phyloP scores from a whole-genome alignment of 2,888 invertebrate species.

The Torymus tubicola region DNA sequence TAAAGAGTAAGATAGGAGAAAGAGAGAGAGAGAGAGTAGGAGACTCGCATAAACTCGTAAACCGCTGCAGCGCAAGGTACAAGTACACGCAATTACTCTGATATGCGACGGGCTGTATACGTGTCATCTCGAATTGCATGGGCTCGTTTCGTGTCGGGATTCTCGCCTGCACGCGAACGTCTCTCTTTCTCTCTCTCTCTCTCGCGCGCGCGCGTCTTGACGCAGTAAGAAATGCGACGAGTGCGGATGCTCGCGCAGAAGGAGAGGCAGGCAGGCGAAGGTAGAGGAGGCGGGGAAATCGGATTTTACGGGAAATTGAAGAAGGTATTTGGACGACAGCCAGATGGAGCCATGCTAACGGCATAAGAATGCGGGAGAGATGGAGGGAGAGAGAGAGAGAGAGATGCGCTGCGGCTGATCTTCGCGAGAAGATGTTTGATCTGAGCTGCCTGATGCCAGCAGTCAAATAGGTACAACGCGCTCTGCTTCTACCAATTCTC shows the following conservation, averaged over 20 bases:
- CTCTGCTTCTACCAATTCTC: no score
- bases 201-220: neutral
- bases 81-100: slow-evolving; percentile 32
- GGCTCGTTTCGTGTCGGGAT: slow-evolving; percentile 33
- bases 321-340: slow-evolving; percentile 61
- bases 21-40: no score
- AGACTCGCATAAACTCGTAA: no score
- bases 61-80: neutral
- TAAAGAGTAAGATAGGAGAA: no score
- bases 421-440: slow-evolving; percentile 22
- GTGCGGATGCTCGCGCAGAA: slow-evolving; percentile 1
- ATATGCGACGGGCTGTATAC: slow-evolving; percentile 6
- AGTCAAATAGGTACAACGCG: no score
- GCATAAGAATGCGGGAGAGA: slow-evolving; percentile 41
- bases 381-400: no score
- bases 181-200: neutral
- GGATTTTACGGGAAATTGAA: slow-evolving; percentile 64
- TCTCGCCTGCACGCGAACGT: neutral
- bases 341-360: slow-evolving; percentile 55
- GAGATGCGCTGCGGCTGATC: slow-evolving; percentile 12
- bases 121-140: slow-evolving; percentile 35
- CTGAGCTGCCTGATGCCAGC: no score
- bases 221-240: slow-evolving; percentile 37
- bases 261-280: slow-evolving; percentile 3
- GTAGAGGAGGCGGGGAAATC: slow-evolving; percentile 56